Evolutionary conservation across 2,797 vertebrate genomes (phyloP).

Genomic region (Scolopax rusticola): DNA sequence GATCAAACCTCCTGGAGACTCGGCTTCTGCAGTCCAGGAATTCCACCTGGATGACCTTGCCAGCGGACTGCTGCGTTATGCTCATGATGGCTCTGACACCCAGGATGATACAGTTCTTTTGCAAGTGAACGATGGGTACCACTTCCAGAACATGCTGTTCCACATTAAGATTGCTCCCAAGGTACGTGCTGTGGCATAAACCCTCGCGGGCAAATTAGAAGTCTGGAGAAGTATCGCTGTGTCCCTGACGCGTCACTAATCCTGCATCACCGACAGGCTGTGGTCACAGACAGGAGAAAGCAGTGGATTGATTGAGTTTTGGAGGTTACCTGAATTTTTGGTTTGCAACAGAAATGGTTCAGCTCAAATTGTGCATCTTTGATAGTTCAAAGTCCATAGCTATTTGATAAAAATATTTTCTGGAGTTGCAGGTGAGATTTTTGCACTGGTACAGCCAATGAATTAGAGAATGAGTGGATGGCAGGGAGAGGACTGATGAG

Average conservation of each 20-base stretch:
- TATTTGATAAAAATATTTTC: not conserved
- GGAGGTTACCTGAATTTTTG: not conserved
- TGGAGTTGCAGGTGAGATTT: not conserved
- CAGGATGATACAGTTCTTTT: slow-evolving; percentile 81
- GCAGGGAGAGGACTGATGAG: not conserved
- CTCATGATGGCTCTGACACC: slow-evolving; percentile 85
- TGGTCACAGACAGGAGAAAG: not conserved
- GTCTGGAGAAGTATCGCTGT: not conserved
- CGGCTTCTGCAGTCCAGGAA: not conserved
- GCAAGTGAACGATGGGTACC: slow-evolving; percentile 91
- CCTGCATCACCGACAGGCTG: fast-evolving
- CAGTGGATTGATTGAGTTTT: not conserved
- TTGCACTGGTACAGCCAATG: not conserved
- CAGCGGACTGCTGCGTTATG: slow-evolving; percentile 84
- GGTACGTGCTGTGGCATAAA: slow-evolving; percentile 74
- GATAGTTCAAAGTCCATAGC: not conserved
- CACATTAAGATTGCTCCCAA: slow-evolving; percentile 80
- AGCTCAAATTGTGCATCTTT: not conserved
- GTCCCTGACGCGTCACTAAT: not conserved
- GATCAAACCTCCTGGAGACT: slow-evolving; percentile 70
- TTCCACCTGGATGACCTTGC: slow-evolving; percentile 87
- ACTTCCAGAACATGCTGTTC: slow-evolving; percentile 89
- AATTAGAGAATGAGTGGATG: not conserved
- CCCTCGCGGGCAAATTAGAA: not conserved
- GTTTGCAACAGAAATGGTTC: not conserved